Conservation (phyloP, 37 sponge, comb jelly and placozoan species). For the Amphimedon queenslandica region DNA sequence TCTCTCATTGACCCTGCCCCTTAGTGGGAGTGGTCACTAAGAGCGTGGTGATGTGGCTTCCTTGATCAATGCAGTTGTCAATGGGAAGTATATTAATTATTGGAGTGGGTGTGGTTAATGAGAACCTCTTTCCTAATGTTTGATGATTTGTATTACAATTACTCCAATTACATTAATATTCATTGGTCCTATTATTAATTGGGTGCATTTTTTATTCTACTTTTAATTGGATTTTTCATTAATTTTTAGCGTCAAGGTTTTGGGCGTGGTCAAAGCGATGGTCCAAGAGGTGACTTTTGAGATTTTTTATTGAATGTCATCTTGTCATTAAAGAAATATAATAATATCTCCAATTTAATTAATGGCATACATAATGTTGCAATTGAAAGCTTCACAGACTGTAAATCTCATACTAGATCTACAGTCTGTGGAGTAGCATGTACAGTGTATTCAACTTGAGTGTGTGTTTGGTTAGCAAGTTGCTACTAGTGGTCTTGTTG, state of each 20-base stretch:
- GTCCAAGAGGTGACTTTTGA: too few species aligned
- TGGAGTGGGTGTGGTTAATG: conserved; percentile 4
- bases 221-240: background rate
- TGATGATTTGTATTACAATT: conserved; percentile 31
- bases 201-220: background rate
- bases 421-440: too few species aligned
- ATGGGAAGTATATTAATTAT: conserved; percentile 37
- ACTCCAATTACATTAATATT: conserved; percentile 30
- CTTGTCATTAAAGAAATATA: too few species aligned
- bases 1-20: background rate
- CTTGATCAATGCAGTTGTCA: conserved; percentile 47
- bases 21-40: background rate
- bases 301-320: too few species aligned
- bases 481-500: conserved; percentile 59
- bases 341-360: too few species aligned
- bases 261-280: conserved; percentile 43
- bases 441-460: too few species aligned
- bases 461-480: too few species aligned
- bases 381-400: too few species aligned
- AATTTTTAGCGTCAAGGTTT: conserved; percentile 42
- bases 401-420: too few species aligned
- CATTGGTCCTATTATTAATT: too few species aligned
- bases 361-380: too few species aligned
- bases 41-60: conserved; percentile 15
- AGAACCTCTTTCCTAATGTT: conserved; percentile 66